Evolutionary conservation across 2,888 invertebrate genomes (phyloP), one percentile per base, ranked within the genome.

Genomic region (Uropetala carovei): DNA sequence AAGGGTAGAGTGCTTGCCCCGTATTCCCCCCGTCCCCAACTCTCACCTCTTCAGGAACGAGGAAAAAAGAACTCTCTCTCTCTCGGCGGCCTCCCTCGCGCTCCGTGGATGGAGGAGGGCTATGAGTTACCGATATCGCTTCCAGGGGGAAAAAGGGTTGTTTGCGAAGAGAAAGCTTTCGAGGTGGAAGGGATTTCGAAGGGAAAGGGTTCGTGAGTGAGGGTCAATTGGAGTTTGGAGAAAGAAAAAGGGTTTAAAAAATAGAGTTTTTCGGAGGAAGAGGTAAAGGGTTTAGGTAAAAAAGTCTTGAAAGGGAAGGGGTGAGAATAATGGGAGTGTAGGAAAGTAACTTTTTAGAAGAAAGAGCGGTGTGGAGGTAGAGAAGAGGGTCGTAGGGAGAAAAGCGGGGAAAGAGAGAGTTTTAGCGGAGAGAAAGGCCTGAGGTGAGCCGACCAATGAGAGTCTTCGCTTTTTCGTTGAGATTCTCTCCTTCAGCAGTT

Each of bases 361-460:
- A 83, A 83, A 57, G 43, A 18, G 56, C 57, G 18, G 83, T 8
- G n/a, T n/a, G 64, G 64, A n/a, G 11, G 16, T 64, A 7, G 16
- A 64, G 83, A 16, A 57, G 18, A 18, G 83, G n/a, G 83, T 18
- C 16, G 13, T 22, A 83, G 56, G 16, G 83, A 57, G 83, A 0
- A 57, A 18, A 30, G 82, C 18, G 18, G 43, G 30, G 22, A 89
- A 89, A 89, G 89, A 89, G 89, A 89, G 89, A 89, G 89, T 89
- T 89, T 14, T 13, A 75, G 11, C 75, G 43, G 22, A 64, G 64
- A 30, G 64, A 89, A 89, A 89, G 75, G 64, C 89, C 57, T 84
- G n/a, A 56, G 56, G 9, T 5, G 85, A 85, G 22, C 13, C 64
- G 64, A 43, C 89, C 89, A 89, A 89, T 89, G 30, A 89, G 89